phyloP scores from a whole-genome alignment of 2,888 invertebrate genomes.

The Aporophyla nigra region DNA sequence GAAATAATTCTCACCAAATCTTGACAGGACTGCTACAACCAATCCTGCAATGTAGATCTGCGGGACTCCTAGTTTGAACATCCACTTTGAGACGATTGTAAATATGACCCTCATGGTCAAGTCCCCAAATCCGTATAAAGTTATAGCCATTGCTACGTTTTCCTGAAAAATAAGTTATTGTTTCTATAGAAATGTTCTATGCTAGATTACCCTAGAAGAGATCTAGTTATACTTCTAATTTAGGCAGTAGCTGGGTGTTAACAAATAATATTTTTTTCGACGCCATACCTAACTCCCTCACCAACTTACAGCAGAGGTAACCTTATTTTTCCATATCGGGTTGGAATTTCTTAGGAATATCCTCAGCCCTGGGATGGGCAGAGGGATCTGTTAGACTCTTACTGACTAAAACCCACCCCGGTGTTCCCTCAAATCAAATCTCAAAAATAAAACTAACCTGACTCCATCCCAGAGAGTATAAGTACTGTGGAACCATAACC shows the following conservation, averaged over 20 bases:
- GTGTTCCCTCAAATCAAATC: too few relatives aligned
- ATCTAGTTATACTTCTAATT: not conserved
- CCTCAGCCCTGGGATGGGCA: too few relatives aligned
- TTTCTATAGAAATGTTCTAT: not conserved
- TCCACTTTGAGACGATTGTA: slow-evolving; percentile 51
- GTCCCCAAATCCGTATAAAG: slow-evolving; percentile 51
- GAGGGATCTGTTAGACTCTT: too few relatives aligned
- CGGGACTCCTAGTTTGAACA: slow-evolving; percentile 44
- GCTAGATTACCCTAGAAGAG: not conserved
- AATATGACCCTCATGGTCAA: slow-evolving; percentile 44
- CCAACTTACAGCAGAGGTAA: too few relatives aligned
- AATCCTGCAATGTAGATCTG: slow-evolving; percentile 46
- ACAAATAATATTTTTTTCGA: not conserved
- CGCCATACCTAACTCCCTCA: too few relatives aligned
- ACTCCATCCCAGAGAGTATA: slow-evolving; percentile 48
- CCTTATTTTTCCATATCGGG: too few relatives aligned
- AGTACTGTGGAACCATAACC: slow-evolving; percentile 48
- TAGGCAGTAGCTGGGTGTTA: not conserved
- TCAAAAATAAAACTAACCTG: slow-evolving; percentile 35
- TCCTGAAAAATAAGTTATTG: slow-evolving; percentile 33
- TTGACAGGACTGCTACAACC: slow-evolving; percentile 41
- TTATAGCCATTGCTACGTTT: slow-evolving; percentile 43
- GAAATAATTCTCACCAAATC: slow-evolving; percentile 39
- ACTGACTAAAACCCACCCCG: too few relatives aligned
- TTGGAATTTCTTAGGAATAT: too few relatives aligned